Evolutionary conservation across 2,797 vertebrate genomes (phyloP).

Genomic region (Argentina silus): DNA sequence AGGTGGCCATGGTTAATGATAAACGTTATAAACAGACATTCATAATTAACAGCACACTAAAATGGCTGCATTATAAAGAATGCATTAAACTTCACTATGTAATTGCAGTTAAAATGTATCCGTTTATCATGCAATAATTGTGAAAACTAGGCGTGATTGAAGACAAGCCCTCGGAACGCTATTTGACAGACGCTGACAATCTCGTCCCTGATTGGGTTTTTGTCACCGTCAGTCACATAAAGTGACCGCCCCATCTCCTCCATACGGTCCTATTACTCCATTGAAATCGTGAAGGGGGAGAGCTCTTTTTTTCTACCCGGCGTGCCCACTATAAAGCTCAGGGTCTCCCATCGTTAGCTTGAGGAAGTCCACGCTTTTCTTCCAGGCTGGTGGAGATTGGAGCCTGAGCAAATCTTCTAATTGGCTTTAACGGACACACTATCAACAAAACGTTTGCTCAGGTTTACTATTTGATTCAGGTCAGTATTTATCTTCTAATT

Average conservation of each 20-base stretch:
- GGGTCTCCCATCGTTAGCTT: rapidly evolving
- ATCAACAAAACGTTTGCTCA: slow-evolving; percentile 17
- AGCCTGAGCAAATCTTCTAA: slow-evolving; percentile 18
- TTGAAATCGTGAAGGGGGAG: rapidly evolving
- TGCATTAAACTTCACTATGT: background rate
- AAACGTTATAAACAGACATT: no score
- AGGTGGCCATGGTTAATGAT: no score
- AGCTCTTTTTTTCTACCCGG: slow-evolving; percentile 36
- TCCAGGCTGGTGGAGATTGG: slow-evolving; percentile 45
- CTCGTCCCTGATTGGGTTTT: slow-evolving; percentile 51
- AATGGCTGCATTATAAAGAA: no score
- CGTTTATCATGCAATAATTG: background rate
- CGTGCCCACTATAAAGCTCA: slow-evolving; percentile 51
- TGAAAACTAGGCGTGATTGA: slow-evolving; percentile 10
- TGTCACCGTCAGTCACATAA: slow-evolving; percentile 59
- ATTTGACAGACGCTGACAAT: slow-evolving; percentile 35
- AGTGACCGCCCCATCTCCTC: slow-evolving; percentile 23
- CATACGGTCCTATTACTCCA: slow-evolving; percentile 38
- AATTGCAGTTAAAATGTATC: background rate
- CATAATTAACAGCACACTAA: no score
- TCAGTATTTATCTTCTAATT: slow-evolving; percentile 42
- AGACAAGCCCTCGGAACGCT: slow-evolving; percentile 16
- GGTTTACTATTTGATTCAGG: slow-evolving; percentile 51
- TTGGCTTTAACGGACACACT: slow-evolving; percentile 8
- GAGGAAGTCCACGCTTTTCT: slow-evolving; percentile 56